phyloP scores from a whole-genome alignment of 1,140 invertebrate genomes.

The Archivesica marissinica region DNA sequence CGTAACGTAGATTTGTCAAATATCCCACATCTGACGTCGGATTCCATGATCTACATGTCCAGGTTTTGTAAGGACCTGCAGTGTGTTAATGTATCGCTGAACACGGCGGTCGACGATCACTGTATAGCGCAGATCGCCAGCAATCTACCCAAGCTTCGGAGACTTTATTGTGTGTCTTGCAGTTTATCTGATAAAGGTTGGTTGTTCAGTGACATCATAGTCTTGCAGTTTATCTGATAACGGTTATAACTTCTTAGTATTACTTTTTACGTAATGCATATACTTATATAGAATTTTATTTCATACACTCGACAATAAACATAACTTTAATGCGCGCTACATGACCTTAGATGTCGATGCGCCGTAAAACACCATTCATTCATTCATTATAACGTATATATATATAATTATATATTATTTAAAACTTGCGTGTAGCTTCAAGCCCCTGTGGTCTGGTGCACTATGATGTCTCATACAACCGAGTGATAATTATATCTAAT shows the following conservation, averaged over 20 bases:
- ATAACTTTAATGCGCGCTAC: no score
- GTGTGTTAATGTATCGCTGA: conserved; percentile 75
- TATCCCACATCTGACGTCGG: conserved; percentile 65
- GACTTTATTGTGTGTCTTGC: conserved; percentile 77
- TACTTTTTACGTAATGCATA: no score
- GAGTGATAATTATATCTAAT: neutral
- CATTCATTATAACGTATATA: neutral
- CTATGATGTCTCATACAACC: neutral
- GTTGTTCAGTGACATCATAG: neutral
- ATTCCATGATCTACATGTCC: conserved; percentile 65
- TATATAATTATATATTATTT: neutral
- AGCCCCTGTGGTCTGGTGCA: neutral
- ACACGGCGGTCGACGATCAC: conserved; percentile 70
- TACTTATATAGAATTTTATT: no score
- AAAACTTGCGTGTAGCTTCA: neutral
- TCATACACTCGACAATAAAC: no score
- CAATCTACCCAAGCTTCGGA: conserved; percentile 62
- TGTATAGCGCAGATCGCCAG: conserved; percentile 67
- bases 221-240: neutral
- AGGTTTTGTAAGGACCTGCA: conserved; percentile 70
- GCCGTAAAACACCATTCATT: no score
- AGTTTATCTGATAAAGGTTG: conserved; percentile 75
- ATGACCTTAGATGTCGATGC: no score
- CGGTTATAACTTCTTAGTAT: no score
- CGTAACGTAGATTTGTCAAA: conserved; percentile 74